Percentiles rank a stretch among this genome's conserved stretches.
These are phyloP conservation scores for Callionymus lyra DNA, from an alignment of 2,113 vertebrate genomes.

Conservation along the genomic window DNA sequence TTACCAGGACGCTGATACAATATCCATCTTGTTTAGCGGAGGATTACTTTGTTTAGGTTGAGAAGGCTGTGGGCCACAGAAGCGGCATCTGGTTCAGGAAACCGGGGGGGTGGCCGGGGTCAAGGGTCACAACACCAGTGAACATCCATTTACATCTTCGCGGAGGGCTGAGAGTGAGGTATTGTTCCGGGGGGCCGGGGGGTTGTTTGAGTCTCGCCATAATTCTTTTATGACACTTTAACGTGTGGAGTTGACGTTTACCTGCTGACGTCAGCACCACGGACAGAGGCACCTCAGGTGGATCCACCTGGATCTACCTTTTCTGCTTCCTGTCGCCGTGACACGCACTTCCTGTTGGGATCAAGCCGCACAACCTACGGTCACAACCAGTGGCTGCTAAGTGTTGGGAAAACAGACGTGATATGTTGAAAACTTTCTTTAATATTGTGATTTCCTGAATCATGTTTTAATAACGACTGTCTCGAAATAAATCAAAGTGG, in stretches of 20 bases:
- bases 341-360: no score
- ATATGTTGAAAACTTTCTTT: no score
- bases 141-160: slow-evolving; percentile 59
- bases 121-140: slow-evolving; percentile 55
- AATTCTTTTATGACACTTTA: slow-evolving; percentile 14
- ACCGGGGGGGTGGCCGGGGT: slow-evolving; percentile 44
- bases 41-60: slow-evolving; percentile 65
- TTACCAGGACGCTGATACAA: slow-evolving; percentile 55
- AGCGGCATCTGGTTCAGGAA: slow-evolving; percentile 65
- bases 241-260: slow-evolving; percentile 1
- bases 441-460: no score
- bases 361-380: no score
- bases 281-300: background rate
- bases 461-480: no score
- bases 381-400: no score
- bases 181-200: slow-evolving; percentile 46
- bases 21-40: slow-evolving; percentile 66
- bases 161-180: slow-evolving; percentile 38
- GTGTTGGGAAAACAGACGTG: no score
- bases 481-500: no score
- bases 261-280: background rate
- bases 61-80: slow-evolving; percentile 52
- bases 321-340: no score
- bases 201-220: no score
- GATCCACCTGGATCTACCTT: no score